phyloP scores from a whole-genome alignment of 1,140 invertebrate species.

The Agrypnia vestita region DNA sequence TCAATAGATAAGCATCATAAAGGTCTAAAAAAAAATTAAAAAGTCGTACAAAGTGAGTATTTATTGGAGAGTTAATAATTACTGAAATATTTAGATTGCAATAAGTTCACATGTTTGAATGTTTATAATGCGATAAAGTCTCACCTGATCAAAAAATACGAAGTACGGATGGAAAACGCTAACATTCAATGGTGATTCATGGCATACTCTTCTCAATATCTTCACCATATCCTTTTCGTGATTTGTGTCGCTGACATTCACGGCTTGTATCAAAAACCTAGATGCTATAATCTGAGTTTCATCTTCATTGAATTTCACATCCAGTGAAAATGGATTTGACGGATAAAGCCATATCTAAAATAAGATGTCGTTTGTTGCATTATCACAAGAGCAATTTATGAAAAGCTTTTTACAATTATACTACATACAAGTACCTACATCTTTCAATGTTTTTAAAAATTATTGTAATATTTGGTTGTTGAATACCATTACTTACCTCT shows the following conservation, averaged over 20 bases:
- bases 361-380: not conserved
- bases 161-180: conserved; percentile 96
- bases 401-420: no score
- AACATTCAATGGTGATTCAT: conserved; percentile 85
- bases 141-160: conserved; percentile 93
- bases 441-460: no score
- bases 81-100: no score
- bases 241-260: conserved; percentile 91
- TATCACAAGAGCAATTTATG: no score
- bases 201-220: conserved; percentile 84
- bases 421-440: no score
- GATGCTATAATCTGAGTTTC: conserved; percentile 85
- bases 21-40: no score
- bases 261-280: conserved; percentile 90
- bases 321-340: conserved; percentile 83
- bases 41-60: no score
- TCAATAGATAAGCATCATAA: no score
- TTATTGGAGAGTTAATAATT: no score
- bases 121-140: not conserved
- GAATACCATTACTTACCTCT: conserved; percentile 80
- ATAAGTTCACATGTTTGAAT: no score
- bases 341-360: conserved; percentile 82
- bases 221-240: conserved; percentile 94
- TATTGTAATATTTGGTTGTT: no score
- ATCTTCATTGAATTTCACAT: conserved; percentile 88